Evolutionary conservation across 1,140 invertebrate species (phyloP).

Genomic region (Galleria mellonella): DNA sequence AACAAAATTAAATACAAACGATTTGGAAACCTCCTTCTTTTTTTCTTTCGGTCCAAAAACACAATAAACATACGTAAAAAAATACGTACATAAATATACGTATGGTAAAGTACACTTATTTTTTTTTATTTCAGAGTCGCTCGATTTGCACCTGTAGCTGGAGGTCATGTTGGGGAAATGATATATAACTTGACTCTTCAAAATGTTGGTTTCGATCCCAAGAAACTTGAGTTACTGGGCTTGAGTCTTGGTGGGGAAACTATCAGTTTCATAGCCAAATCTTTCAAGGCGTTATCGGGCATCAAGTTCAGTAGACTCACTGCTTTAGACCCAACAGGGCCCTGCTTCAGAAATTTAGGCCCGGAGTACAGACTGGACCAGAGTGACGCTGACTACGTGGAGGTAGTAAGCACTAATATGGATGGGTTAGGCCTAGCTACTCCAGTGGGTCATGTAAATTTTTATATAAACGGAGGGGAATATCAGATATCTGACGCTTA

Average conservation of each 20-base stretch:
- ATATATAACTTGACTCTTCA: background rate
- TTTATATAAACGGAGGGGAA: conserved; percentile 81
- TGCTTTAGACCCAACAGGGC: conserved; percentile 52
- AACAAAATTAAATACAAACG: too few relatives aligned
- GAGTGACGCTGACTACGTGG: conserved; percentile 59
- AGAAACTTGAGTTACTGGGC: conserved; percentile 44
- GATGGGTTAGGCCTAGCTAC: conserved; percentile 79
- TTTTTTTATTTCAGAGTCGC: background rate
- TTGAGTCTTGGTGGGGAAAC: conserved; percentile 54
- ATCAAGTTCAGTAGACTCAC: conserved; percentile 46
- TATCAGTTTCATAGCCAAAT: conserved; percentile 46
- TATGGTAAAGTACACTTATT: too few relatives aligned
- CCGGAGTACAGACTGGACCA: conserved; percentile 44
- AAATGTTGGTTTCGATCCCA: conserved; percentile 21
- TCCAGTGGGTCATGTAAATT: conserved; percentile 76
- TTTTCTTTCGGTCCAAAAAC: too few relatives aligned
- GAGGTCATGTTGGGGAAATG: background rate
- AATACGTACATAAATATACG: too few relatives aligned
- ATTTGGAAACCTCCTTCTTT: too few relatives aligned
- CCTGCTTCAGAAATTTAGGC: conserved; percentile 48
- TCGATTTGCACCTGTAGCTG: background rate
- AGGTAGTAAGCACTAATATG: conserved; percentile 81
- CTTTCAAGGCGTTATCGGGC: conserved; percentile 41
- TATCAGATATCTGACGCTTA: conserved; percentile 72
- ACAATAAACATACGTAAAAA: too few relatives aligned